Conservation (phyloP, 2,113 vertebrate genomes). For the Psittacus erithacus region DNA sequence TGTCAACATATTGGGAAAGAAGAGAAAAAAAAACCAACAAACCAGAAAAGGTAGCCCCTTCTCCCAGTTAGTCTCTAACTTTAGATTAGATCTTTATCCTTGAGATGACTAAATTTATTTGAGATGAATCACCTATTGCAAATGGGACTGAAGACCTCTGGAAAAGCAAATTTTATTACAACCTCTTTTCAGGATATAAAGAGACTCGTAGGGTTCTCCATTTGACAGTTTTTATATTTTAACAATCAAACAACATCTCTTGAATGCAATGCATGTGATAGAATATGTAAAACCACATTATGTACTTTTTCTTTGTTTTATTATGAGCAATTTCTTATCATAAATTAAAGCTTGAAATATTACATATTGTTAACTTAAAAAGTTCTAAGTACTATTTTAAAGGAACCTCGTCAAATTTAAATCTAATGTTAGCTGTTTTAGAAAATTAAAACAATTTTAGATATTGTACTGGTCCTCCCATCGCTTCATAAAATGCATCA, state of each 20-base stretch:
- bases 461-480: background rate
- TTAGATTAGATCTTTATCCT: background rate
- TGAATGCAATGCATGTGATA: background rate
- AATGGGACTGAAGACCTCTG: background rate
- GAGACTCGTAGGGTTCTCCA: background rate
- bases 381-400: background rate
- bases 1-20: background rate
- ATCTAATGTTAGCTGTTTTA: background rate
- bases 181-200: background rate
- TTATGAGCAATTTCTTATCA: background rate
- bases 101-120: background rate
- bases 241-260: background rate
- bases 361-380: background rate
- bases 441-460: background rate
- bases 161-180: background rate
- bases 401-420: background rate
- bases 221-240: background rate
- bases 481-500: background rate
- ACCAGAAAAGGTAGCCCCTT: background rate
- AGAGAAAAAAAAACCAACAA: too few relatives aligned
- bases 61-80: background rate
- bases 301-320: background rate
- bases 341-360: background rate
- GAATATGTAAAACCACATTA: background rate
- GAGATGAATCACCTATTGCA: background rate